Base-by-base conservation (phyloP, 2,797 vertebrate species). In the Lepus townsendii region DNA sequence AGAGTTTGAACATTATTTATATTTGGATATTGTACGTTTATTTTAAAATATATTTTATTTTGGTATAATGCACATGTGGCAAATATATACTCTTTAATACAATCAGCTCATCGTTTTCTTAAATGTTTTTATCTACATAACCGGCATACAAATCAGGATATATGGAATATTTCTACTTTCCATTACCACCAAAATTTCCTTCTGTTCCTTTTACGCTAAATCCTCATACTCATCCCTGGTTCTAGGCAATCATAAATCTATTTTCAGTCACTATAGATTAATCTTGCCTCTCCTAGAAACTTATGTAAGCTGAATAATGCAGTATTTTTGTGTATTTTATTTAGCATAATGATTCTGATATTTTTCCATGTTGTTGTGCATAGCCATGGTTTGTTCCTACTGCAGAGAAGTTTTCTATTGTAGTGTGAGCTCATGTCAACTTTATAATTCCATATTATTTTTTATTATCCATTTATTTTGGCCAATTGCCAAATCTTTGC, bases 21-120 rank as follows among this genome's bases (percentile, higher is more conserved):
- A 65, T 54, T 68, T 69, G 57, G 24, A n/a, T 57, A 4, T 50
- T 63, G 30, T 24, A 75, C 27, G 76, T 57, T 75, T 38, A 35
- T 90, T 91, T 60, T 35, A 10, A 71, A 78, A 62, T 75, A 9
- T 54, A 54, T 8, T 77, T 90, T 42, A 50, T 68, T 91, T 91
- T 68, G 47, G 27, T 35, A 66, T 69, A 69, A 80, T 14, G 4
- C 73, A 10, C n/a, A 78, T 54, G 50, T 54, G 27, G 66, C 63
- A 52, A 77, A 24, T 17, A 52, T 27, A 2, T 2, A 79, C 2
- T 71, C n/a, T 60, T 84, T 35, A 7, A 32, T 93, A 75, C 35
- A 62, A 26, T 54, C 63, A 60, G 2, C 50, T 83, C 2, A 47
- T 75, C 66, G 27, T 38, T 79, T 69, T 83, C 62, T 6, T 57